Evolutionary conservation across 2,797 vertebrate species (phyloP), one percentile per base, ranked within the genome.

Genomic region (Sylvilagus floridanus): DNA sequence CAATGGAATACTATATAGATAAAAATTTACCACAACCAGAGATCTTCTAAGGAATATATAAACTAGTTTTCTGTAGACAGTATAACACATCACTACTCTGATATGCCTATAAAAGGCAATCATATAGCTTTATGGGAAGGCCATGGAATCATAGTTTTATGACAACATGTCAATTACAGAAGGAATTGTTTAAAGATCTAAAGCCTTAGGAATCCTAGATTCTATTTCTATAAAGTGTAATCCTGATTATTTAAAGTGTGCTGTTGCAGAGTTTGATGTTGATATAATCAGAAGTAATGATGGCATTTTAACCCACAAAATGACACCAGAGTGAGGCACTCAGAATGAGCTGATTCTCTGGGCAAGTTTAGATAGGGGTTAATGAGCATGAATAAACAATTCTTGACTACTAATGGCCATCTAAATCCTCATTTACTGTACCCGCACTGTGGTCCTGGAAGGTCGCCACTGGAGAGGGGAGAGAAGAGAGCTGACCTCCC

Each of bases 91-190:
- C 91, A 94, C 81, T 97, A 94, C 83, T 94, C 2, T 96, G 95
- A 94, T 90, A 94, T 87, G 88, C 94, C 95, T 93, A 96, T 97
- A 96, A 97, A 97, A 97, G 93, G 85, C 91, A 96, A 96, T 95
- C 96, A 97, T 88, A 94, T 66, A 97, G 95, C 90, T 97, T 97
- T 97, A 97, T 92, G 92, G 75, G 79, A 92, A 73, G 79, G 84
- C 24, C 86, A 93, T 96, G 97, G 97, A 97, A 96, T 97, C 66
- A 68, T 32, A 95, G 52, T 72, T 93, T 92, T 92, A 92, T 97
- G 90, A 96, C 92, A 94, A 92, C 88, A 96, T 84, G 94, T 96
- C 95, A 96, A 97, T 96, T 97, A 96, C 26, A 89, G 92, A 95
- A 86, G 65, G 63, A 92, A 95, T 22, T 86, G 72, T 94, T 96